A percentile compares a stretch with the other conserved stretches of the same genome.
These are phyloP conservation scores for Paramuricea clavata DNA, from an alignment of 92 coral and sea anemone genomes.

Conservation along the genomic window DNA sequence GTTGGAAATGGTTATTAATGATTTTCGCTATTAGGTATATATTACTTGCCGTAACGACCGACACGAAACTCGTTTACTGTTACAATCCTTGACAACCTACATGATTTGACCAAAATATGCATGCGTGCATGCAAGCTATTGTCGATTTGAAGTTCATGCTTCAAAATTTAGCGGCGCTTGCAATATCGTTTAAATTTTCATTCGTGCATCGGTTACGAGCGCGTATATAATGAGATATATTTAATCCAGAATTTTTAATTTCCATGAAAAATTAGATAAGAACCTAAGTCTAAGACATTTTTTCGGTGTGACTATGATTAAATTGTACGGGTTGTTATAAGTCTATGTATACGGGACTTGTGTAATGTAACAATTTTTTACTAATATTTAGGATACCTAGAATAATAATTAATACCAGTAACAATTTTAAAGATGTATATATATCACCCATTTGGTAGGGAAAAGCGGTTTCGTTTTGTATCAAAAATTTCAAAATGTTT, in stretches of 20 bases:
- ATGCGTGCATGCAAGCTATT: neutral
- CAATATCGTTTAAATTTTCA: neutral
- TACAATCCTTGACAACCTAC: neutral
- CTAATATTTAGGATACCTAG: conserved; percentile 1
- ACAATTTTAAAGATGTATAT: neutral
- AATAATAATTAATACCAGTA: neutral
- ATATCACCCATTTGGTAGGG: neutral
- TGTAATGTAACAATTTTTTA: neutral
- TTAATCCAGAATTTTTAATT: conserved; percentile 27
- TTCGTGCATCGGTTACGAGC: neutral
- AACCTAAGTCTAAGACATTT: neutral
- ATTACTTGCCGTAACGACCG: neutral
- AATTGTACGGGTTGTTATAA: neutral
- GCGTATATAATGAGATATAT: conserved; percentile 7
- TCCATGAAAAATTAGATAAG: conserved; percentile 21
- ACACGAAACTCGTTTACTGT: neutral
- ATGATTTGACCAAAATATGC: neutral
- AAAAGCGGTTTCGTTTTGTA: neutral
- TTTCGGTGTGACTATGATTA: neutral
- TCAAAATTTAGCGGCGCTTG: neutral
- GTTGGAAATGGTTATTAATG: neutral
- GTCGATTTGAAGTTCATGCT: neutral
- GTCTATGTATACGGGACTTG: neutral
- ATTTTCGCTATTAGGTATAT: neutral
- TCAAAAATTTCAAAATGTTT: neutral